Conservation (phyloP, 1,140 invertebrate species). For the Bombus breviceps region DNA sequence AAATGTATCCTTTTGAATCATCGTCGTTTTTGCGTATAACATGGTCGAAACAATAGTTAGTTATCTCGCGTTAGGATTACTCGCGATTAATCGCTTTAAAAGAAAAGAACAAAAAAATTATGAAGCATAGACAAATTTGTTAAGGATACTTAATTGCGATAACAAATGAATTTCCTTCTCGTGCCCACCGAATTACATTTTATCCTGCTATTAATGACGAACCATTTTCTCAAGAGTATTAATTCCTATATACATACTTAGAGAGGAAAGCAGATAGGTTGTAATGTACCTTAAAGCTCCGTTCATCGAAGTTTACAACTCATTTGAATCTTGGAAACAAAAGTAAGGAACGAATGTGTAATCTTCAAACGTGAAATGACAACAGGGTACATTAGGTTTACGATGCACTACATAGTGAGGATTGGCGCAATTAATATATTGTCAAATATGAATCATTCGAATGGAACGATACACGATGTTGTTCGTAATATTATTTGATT, state of each 20-base stretch:
- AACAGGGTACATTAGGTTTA: constrained; percentile 63
- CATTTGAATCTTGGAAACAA: neutral
- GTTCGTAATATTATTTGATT: constrained; percentile 8
- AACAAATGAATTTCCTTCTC: constrained; percentile 29
- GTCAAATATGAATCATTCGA: constrained; percentile 20
- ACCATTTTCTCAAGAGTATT: constrained; percentile 21
- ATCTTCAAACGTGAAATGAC: constrained; percentile 20
- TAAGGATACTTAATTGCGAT: constrained; percentile 26
- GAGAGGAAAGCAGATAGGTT: constrained; percentile 13
- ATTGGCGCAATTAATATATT: constrained; percentile 22
- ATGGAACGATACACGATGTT: neutral
- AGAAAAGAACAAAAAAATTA: neutral
- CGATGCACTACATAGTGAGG: neutral
- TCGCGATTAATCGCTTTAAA: constrained; percentile 28
- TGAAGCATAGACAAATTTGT: constrained; percentile 1
- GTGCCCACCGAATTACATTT: constrained; percentile 36
- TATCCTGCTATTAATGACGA: constrained; percentile 15
- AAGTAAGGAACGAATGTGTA: constrained; percentile 5
- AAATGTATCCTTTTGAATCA: neutral
- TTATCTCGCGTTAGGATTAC: constrained; percentile 18
- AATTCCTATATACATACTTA: constrained; percentile 8
- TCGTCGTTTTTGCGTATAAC: constrained; percentile 4
- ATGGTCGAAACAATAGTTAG: constrained; percentile 10
- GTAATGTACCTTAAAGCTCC: constrained; percentile 7
- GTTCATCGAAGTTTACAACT: neutral